phyloP scores from a whole-genome alignment of 2,888 invertebrate genomes.

The Hyposoter dolosus region DNA sequence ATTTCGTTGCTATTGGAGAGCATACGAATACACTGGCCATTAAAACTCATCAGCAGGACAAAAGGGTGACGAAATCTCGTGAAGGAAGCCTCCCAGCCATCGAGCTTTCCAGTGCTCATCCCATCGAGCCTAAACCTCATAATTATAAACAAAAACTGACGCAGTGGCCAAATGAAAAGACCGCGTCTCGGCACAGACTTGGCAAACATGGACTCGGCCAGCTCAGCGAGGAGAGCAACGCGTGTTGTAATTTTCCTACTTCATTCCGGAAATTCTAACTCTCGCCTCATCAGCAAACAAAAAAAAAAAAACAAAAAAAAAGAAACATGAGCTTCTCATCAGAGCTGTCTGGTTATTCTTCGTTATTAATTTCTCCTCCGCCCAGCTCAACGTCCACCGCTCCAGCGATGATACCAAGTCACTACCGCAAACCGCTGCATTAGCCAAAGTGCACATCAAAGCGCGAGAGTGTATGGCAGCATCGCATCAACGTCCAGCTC shows the following conservation, averaged over 20 bases:
- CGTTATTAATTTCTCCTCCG: slow-evolving; percentile 19
- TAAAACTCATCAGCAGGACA: neutral
- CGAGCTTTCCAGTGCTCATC: neutral
- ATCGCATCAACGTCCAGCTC: slow-evolving; percentile 3
- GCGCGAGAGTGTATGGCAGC: slow-evolving; percentile 49
- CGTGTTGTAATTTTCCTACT: neutral
- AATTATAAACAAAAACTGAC: too few relatives aligned
- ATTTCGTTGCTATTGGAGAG: neutral
- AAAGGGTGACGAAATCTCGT: too few relatives aligned
- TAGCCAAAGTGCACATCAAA: slow-evolving; percentile 81
- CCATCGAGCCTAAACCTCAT: too few relatives aligned
- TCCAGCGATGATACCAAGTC: slow-evolving; percentile 62
- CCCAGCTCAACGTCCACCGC: slow-evolving; percentile 15
- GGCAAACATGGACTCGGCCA: neutral
- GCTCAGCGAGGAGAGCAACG: neutral
- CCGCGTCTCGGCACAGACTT: neutral
- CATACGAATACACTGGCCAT: slow-evolving; percentile 6
- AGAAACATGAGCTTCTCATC: neutral
- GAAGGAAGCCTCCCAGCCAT: too few relatives aligned
- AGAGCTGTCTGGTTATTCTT: neutral
- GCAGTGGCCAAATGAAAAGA: neutral
- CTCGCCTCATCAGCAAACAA: neutral
- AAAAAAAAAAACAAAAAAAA: neutral
- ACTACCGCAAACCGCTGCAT: slow-evolving; percentile 79
- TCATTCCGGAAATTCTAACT: neutral